phyloP scores from a whole-genome alignment of 2,113 vertebrate genomes.

The Rhabdornis inornatus region DNA sequence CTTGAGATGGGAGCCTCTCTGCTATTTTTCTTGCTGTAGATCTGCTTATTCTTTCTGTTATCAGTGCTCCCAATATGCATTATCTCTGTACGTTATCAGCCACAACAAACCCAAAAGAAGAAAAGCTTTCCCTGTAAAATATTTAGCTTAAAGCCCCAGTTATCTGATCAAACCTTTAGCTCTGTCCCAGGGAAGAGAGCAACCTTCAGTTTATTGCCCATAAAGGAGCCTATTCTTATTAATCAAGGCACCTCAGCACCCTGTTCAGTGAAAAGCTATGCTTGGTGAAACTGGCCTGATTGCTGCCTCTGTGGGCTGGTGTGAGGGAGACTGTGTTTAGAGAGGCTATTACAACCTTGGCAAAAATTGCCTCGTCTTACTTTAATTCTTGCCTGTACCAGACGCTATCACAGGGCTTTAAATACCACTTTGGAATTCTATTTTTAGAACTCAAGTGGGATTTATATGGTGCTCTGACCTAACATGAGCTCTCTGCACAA shows the following conservation, averaged over 20 bases:
- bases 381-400: not conserved
- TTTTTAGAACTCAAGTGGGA: constrained; percentile 31
- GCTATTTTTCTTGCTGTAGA: constrained; percentile 31
- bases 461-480: constrained; percentile 10
- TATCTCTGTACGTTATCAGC: constrained; percentile 29
- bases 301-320: not conserved
- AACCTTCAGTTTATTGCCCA: constrained; percentile 1
- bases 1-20: not conserved
- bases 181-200: constrained; percentile 16
- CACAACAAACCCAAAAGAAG: constrained; percentile 18
- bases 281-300: not conserved
- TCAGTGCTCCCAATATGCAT: constrained; percentile 26
- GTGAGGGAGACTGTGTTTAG: not conserved
- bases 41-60: constrained; percentile 45
- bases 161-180: constrained; percentile 4
- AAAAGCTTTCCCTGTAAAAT: constrained; percentile 35
- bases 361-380: not conserved
- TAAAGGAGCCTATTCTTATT: not conserved
- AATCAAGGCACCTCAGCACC: not conserved
- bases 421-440: constrained; percentile 13
- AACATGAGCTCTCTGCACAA: not conserved
- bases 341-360: not conserved
- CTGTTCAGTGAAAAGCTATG: not conserved
- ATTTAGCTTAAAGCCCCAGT: constrained; percentile 20
- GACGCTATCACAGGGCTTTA: not conserved